Base-by-base conservation (phyloP, 2,113 vertebrate species). In the Centropus unirufus region DNA sequence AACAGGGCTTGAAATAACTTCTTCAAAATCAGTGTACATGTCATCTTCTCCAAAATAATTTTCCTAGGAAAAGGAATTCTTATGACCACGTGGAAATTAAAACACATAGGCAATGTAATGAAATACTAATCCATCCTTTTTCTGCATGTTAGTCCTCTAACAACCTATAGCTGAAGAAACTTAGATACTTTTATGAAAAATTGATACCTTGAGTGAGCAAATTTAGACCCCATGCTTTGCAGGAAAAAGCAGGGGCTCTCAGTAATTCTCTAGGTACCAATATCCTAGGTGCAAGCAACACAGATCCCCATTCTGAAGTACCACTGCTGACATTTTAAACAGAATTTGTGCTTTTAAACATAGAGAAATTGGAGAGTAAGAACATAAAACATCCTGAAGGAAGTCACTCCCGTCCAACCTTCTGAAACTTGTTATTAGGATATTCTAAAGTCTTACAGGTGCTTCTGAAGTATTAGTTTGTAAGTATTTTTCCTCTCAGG, bases 31-130 rank as follows among this genome's bases (percentile, higher is more conserved):
- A 67, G 99, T 99, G 95, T 99, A 99, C 99, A 99, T 99, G 97
- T 99, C 99, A 83, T 99, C 99, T 96, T 99, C 99, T 19, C 99
- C 99, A 96, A 99, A 99, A 93, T 99, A 99, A 97, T 99, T 99
- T 96, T 99, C 99, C 99, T 99, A 89, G 32, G 34, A 69, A 64
- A 73, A 84, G 15, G 30, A 87, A 83, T 61, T 75, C 29, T 64
- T 57, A 66, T 21, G 14, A 93, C 17, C 63, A 79, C 21, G 76
- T 1, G 10, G 21, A 70, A 85, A n/a, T 8, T 32, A 68, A 80
- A 72, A 17, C 24, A 34, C 8, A 74, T 0, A 74, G 21, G 12
- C n/a, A 34, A 15, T 2, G 4, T 47, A 57, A 2, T 27, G 42
- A 62, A 87, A 83, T 19, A 70, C 12, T 59, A 91, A 91, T 22